Evolutionary conservation across 92 coral and sea anemone genomes (phyloP), one percentile per base, ranked within the genome.

Genomic region (Ricordea florida): DNA sequence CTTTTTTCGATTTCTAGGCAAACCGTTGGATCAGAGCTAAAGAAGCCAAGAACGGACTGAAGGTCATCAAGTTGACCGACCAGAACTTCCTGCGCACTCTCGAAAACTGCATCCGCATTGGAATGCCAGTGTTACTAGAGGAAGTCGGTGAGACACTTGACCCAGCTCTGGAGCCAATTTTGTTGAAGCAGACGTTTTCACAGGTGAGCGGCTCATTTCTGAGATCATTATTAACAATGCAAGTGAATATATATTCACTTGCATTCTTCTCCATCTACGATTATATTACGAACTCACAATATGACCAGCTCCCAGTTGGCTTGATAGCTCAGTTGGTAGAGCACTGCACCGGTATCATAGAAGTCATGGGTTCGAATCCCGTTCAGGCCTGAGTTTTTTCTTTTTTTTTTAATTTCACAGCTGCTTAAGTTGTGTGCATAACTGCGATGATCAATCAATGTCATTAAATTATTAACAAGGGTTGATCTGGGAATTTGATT

Each of bases 51-150:
- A 96, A 96, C 63, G 97, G 97, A 20, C 84, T 96, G 1, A 96
- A 96, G 66, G 91, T 96, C 69, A 89, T 96, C 77, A 96, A 96
- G 60, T 90, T 96, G 28, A 96, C 99, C 9, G 99, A 96, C 73
- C 89, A 85, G 52, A 96, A 89, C 90, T 96, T 92, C 74, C 82
- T 96, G 62, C 91, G 99, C 38, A 96, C 99, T 21, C 85, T 96
- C 16, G 99, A 96, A 85, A 96, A 96, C 68, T 96, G 99, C 55
- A 96, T 96, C 57, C 93, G 99, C 47, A 92, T 96, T 66, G 99
- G 99, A 34, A 96, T 96, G 97, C 99, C 99, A 65, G 99, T 96
- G 68, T 59, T 96, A 57, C 81, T 96, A 40, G 99, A 96, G 66
- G 99, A 96, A 79, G 93, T 96, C 7, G 99, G 94, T 34, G 99